Conservation (phyloP, 2,113 vertebrate genomes). For the Elgaria multicarinata region DNA sequence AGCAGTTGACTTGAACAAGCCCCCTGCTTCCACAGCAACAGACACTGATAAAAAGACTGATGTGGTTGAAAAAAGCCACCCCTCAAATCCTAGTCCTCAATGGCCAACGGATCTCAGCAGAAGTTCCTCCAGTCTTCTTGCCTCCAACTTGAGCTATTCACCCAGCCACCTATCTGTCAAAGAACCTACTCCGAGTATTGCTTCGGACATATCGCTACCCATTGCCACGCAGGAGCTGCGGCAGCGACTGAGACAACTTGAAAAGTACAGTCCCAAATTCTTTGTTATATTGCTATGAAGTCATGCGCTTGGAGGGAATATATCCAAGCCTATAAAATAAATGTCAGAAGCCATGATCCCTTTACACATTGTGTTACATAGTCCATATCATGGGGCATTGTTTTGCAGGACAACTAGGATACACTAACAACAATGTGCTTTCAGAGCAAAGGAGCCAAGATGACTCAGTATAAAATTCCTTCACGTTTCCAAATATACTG, state of each 20-base stretch:
- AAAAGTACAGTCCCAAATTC: constrained; percentile 82
- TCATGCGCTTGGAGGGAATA: not conserved
- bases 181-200: constrained; percentile 95
- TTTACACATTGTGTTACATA: not conserved
- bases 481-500: not conserved
- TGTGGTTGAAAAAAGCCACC: constrained; percentile 63
- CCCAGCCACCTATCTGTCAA: constrained; percentile 84
- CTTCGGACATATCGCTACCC: constrained; percentile 93
- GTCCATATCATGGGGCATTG: not conserved
- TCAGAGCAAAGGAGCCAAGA: not conserved
- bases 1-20: constrained; percentile 52
- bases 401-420: not conserved
- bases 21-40: constrained; percentile 71
- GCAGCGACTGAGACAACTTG: constrained; percentile 87
- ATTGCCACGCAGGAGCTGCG: constrained; percentile 93
- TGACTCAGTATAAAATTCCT: not conserved
- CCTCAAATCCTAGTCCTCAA: constrained; percentile 68
- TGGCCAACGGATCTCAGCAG: constrained; percentile 74
- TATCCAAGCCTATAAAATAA: not conserved
- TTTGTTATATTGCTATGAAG: not conserved
- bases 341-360: not conserved
- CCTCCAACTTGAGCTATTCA: constrained; percentile 77
- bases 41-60: constrained; percentile 69
- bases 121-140: constrained; percentile 85
- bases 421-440: not conserved